Evolutionary conservation across 1,140 invertebrate genomes (phyloP), one percentile per base, ranked within the genome.

Genomic region (Neodiprion fabricii): DNA sequence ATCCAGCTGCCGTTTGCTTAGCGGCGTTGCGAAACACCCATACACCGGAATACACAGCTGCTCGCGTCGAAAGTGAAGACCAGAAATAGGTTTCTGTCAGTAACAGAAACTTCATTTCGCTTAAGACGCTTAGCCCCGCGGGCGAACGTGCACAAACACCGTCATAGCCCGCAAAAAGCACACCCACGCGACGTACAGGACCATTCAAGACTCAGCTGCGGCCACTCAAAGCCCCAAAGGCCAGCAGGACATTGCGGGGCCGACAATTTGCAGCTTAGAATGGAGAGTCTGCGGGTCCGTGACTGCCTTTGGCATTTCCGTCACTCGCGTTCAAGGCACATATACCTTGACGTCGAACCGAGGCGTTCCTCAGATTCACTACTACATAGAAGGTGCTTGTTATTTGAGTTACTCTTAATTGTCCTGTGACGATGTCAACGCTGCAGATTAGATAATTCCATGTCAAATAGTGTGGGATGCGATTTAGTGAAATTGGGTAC

Each of bases 301-400:
- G 53, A 61, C 11, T 61, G 53, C 53, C 53, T 61, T 61, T 61
- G 53, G 53, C 53, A 61, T 61, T 61, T 61, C 53, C n/a, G n/a
- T 17, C n/a, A 17, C 53, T 17, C 28, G 28, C 1, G 28, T 40
- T 40, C 28, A 40, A 5, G 28, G 28, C 5, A 40, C 28, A 40
- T 40, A 40, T 40, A 40, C 28, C 28, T 40, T 40, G 28, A 40
- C 28, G 1, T 40, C 28, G 28, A 5, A 40, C 28, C 28, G 28
- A 40, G 28, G 28, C 28, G 5, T 40, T 40, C 28, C 28, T 40
- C 28, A 40, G 28, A 40, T 40, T 40, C 28, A 40, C 28, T 40
- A 40, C 28, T 3, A 2, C 28, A 40, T 40, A 2, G 28, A 40
- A 40, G 28, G 1, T 5, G 28, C 28, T 5, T 40, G 28, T 40